phyloP scores from a whole-genome alignment of 2,797 vertebrate genomes.

The Pipistrellus pipistrellus region DNA sequence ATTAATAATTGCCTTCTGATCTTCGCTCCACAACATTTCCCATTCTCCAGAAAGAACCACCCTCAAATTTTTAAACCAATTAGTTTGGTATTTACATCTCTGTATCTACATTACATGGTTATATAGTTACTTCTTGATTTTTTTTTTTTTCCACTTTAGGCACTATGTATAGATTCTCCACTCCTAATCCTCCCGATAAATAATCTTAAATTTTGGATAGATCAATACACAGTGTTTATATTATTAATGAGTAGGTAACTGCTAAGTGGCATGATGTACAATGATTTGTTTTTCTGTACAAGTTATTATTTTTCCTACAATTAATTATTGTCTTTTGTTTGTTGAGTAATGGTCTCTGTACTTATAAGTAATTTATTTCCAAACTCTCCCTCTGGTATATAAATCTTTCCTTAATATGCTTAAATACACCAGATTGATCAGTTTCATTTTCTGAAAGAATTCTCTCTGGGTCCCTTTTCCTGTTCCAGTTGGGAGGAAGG shows the following conservation, averaged over 20 bases:
- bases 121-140: neutral
- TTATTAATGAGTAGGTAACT: conserved; percentile 21
- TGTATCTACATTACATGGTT: conserved; percentile 10
- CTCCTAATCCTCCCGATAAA: conserved; percentile 7
- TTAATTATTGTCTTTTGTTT: conserved; percentile 55
- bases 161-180: neutral
- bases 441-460: neutral
- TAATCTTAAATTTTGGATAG: neutral
- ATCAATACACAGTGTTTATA: conserved; percentile 39
- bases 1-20: neutral
- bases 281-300: conserved; percentile 28
- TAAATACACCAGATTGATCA: neutral
- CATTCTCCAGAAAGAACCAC: neutral
- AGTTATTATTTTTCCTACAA: conserved; percentile 41
- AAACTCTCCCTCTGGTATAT: neutral
- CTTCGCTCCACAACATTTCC: too few species aligned
- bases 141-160: neutral
- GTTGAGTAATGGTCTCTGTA: conserved; percentile 19
- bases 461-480: neutral
- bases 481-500: neutral
- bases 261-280: neutral
- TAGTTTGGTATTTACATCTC: neutral
- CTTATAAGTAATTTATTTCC: neutral
- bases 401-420: neutral
- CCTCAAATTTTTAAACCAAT: neutral